Percentiles rank a stretch among this genome's conserved stretches.
phyloP scores from a whole-genome alignment of 2,113 vertebrate species.

The Gambusia affinis region DNA sequence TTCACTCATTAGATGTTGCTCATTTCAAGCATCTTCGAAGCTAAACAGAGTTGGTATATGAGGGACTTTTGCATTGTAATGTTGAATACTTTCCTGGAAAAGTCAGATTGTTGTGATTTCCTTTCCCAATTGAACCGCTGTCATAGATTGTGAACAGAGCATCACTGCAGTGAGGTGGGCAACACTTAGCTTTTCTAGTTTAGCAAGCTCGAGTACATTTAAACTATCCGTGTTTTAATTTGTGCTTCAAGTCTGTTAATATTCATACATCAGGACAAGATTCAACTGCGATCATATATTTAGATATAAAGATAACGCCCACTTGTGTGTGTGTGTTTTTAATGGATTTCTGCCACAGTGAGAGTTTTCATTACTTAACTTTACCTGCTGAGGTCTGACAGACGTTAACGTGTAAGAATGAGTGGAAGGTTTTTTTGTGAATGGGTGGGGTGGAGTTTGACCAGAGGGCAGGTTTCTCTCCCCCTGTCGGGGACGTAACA shows the following conservation, averaged over 20 bases:
- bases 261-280: background rate
- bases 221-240: background rate
- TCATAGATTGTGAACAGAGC: no score
- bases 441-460: constrained; percentile 20
- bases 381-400: background rate
- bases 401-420: background rate
- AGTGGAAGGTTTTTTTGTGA: constrained; percentile 10
- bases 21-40: no score
- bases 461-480: constrained; percentile 44
- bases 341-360: background rate
- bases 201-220: background rate
- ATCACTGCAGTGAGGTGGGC: background rate
- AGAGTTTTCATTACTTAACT: background rate
- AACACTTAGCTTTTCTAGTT: background rate
- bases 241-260: background rate
- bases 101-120: no score
- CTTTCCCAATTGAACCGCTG: no score
- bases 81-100: background rate
- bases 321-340: background rate
- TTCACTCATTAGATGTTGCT: no score
- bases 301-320: background rate
- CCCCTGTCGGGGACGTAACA: constrained; percentile 63
- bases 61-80: no score
- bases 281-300: background rate
- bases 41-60: no score